Conservation (phyloP, 2,888 invertebrate genomes). For the Tinea semifulvella region DNA sequence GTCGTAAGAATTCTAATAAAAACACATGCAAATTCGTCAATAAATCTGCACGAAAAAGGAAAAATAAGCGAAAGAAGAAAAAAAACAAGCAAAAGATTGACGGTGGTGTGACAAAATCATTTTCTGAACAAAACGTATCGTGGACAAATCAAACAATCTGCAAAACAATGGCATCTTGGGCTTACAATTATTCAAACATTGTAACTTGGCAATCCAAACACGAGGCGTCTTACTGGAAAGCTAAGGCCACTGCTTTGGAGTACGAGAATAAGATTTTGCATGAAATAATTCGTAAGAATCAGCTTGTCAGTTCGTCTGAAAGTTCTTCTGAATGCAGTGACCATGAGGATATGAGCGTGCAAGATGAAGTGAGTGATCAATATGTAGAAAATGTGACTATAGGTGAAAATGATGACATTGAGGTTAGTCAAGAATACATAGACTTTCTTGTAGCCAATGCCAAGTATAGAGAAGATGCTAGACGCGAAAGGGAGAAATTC, state of each 20-base stretch:
- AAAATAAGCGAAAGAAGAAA: conserved; percentile 19
- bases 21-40: not conserved
- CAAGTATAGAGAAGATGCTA: conserved; percentile 54
- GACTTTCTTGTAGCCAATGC: conserved; percentile 69
- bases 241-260: conserved; percentile 63
- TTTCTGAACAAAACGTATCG: not conserved
- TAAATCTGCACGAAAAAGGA: not conserved
- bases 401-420: conserved; percentile 41
- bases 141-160: not conserved
- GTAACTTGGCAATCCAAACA: conserved; percentile 63
- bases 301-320: conserved; percentile 23
- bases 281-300: conserved; percentile 49
- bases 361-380: conserved; percentile 7
- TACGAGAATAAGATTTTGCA: conserved; percentile 66
- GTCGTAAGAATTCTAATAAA: not conserved
- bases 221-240: conserved; percentile 70
- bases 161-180: conserved; percentile 48
- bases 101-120: not conserved
- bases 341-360: conserved; percentile 16
- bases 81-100: conserved; percentile 25
- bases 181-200: conserved; percentile 42
- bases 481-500: conserved; percentile 33
- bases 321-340: conserved; percentile 19
- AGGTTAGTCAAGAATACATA: conserved; percentile 71
- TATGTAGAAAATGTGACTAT: not conserved